Base-by-base conservation (phyloP, 92 coral and sea anemone species). In the Phymanthus crucifer region DNA sequence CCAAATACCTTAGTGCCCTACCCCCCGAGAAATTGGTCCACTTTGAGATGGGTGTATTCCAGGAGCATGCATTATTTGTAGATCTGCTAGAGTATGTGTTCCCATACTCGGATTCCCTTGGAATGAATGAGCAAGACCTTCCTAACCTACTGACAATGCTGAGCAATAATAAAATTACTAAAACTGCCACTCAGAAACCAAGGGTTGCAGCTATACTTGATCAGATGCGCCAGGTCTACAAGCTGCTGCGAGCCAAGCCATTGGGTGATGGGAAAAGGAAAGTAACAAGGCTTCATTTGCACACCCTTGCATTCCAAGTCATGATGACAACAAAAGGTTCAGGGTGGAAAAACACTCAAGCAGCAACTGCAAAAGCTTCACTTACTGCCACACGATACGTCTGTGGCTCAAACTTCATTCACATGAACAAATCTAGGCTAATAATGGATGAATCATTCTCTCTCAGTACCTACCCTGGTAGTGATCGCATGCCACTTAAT, bases 91-190 rank as follows among this genome's bases (percentile, higher is more conserved):
- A 87, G 66, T 82, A 93, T 76, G 78, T 95, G 57, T 81, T 95
- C 74, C 99, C 98, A 14, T 90, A 93, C 17, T 87, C 89, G 4
- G 87, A 92, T 73, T 93, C 98, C 23, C 64, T 95, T 70, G 99
- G 99, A 2, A 86, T 95, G 85, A 95, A 95, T 85, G 99, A 95
- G 72, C 99, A 95, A 75, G 99, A 95, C 47, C 89, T 95, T n/a
- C 95, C 93, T 9, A 94, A 94, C 48, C 72, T 94, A 27, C 89
- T 85, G 52, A 94, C 88, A 45, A 91, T 86, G 61, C 71, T 94
- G 12, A 88, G 83, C 31, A 71, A 72, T 72, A 91, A 87, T 48
- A 92, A 89, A 27, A 88, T 92, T n/a, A 94, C 93, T 14, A 84
- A 88, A 72, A 88, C 87, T 34, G 85, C 98, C 23, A 86, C 93